Percentiles rank a stretch among this genome's conserved stretches.
These are phyloP conservation scores for Drosophila macrospina DNA, from an alignment of 2,888 invertebrate genomes.

Conservation along the genomic window DNA sequence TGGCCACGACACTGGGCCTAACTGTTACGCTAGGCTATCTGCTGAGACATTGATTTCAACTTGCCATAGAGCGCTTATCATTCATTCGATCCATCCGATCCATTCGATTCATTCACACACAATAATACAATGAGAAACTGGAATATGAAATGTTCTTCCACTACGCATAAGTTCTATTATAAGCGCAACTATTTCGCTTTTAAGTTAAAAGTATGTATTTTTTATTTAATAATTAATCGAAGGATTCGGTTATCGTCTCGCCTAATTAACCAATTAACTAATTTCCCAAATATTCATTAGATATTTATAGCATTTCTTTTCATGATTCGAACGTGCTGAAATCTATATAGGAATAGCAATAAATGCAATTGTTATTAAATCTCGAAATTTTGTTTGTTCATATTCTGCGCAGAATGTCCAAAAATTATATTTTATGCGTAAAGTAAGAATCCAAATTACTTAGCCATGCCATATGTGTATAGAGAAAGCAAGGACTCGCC, in stretches of 20 bases:
- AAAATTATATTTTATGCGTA: slow-evolving; percentile 26
- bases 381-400: too few relatives aligned
- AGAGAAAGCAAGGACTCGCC: slow-evolving; percentile 46
- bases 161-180: slow-evolving; percentile 25
- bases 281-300: too few relatives aligned
- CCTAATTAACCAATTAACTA: too few relatives aligned
- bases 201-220: slow-evolving; percentile 34
- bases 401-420: not conserved
- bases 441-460: slow-evolving; percentile 34
- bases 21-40: slow-evolving; percentile 34
- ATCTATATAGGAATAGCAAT: too few relatives aligned
- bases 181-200: slow-evolving; percentile 22
- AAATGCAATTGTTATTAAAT: too few relatives aligned
- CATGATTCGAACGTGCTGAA: too few relatives aligned
- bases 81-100: not conserved
- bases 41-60: slow-evolving; percentile 52
- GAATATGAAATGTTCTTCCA: slow-evolving; percentile 25
- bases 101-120: too few relatives aligned
- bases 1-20: slow-evolving; percentile 42
- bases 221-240: slow-evolving; percentile 40
- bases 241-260: not conserved
- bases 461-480: slow-evolving; percentile 12
- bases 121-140: not conserved
- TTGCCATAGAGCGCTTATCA: too few relatives aligned
- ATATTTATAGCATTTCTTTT: too few relatives aligned